Evolutionary conservation across 2,888 invertebrate genomes (phyloP).

Genomic region (Agriopis marginaria): DNA sequence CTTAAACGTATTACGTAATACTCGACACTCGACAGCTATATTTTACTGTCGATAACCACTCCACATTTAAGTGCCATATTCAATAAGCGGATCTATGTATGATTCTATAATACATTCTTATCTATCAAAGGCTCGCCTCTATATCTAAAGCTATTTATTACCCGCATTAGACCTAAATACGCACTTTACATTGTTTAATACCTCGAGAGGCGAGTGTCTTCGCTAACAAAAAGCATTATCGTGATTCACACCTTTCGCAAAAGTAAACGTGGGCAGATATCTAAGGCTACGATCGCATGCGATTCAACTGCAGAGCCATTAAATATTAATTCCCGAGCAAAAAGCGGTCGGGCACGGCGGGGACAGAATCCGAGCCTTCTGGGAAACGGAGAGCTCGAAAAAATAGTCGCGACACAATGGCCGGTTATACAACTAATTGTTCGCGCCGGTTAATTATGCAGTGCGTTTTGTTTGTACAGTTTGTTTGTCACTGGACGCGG

Average conservation of each 20-base stretch:
- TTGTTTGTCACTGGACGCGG: conserved; percentile 47
- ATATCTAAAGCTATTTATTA: conserved; percentile 40
- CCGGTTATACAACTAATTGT: conserved; percentile 81
- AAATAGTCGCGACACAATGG: conserved; percentile 74
- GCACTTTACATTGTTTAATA: conserved; percentile 36
- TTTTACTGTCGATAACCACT: conserved; percentile 57
- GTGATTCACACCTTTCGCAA: conserved; percentile 53
- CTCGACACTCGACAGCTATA: conserved; percentile 54
- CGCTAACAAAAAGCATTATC: conserved; percentile 45
- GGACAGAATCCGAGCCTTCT: conserved; percentile 72
- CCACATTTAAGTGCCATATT: conserved; percentile 49
- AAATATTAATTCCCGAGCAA: conserved; percentile 76
- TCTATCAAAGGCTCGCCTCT: conserved; percentile 29
- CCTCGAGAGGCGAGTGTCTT: conserved; percentile 32
- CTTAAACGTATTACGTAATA: conserved; percentile 49
- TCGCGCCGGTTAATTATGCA: conserved; percentile 78
- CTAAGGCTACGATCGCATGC: conserved; percentile 69
- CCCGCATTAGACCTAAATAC: conserved; percentile 39
- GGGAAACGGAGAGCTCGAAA: conserved; percentile 72
- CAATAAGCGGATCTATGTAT: conserved; percentile 48
- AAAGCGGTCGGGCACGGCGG: conserved; percentile 62
- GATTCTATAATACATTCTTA: conserved; percentile 38
- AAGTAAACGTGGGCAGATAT: conserved; percentile 68
- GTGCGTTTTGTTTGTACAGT: conserved; percentile 63
- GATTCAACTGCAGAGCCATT: conserved; percentile 70